A percentile compares a stretch with the other conserved stretches of the same genome.
Evolutionary conservation across 23 tunicate genomes (phyloP).

Genomic region (Halocynthia roretzi): DNA sequence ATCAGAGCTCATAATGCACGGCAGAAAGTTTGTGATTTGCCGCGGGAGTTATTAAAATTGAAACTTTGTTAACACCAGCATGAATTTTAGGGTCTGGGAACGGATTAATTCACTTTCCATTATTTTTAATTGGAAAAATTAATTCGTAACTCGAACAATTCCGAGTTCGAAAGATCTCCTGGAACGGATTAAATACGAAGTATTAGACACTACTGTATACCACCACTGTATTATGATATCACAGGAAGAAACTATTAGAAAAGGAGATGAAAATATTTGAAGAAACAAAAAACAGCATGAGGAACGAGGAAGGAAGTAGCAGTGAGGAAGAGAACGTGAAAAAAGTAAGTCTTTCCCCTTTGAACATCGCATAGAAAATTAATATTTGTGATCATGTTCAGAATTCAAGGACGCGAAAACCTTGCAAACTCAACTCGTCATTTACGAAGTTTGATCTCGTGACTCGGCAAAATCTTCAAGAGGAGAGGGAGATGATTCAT

Average conservation of each 20-base stretch:
- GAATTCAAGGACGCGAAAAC: constrained; percentile 1
- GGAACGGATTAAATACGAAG: too few relatives aligned
- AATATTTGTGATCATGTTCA: neutral
- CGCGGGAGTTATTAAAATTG: too few relatives aligned
- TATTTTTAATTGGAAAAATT: too few relatives aligned
- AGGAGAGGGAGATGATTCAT: constrained; percentile 28
- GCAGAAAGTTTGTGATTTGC: too few relatives aligned
- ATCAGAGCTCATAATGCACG: too few relatives aligned
- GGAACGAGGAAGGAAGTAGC: neutral
- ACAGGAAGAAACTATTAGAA: constrained; percentile 41
- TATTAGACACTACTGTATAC: too few relatives aligned
- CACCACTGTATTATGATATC: neutral
- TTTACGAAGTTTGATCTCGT: constrained; percentile 41
- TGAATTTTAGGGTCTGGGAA: too few relatives aligned
- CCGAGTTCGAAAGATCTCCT: too few relatives aligned
- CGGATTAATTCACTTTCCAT: too few relatives aligned
- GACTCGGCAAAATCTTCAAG: constrained; percentile 42
- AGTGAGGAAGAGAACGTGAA: neutral
- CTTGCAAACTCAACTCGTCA: constrained; percentile 36
- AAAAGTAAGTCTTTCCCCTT: neutral
- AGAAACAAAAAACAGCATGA: constrained; percentile 27
- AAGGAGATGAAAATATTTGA: constrained; percentile 66
- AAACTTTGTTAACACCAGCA: too few relatives aligned
- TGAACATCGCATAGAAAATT: neutral
- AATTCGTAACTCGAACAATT: too few relatives aligned